Conservation (phyloP, 2,797 vertebrate genomes). For the Acrocephalus scirpaceus region DNA sequence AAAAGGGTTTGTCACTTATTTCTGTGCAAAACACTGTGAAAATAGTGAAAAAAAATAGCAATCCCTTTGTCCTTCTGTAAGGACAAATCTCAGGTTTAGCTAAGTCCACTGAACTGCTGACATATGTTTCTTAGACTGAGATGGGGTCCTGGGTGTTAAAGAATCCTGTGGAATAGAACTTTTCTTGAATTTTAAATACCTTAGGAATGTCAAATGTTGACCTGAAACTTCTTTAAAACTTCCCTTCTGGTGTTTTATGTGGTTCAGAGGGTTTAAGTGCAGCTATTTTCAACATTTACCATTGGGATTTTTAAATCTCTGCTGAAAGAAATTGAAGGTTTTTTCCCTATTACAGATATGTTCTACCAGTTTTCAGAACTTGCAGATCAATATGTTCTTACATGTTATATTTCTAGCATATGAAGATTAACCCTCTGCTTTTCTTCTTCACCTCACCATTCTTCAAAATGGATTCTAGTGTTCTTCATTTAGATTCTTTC, state of each 20-base stretch:
- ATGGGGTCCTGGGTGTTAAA: neutral
- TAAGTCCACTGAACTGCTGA: neutral
- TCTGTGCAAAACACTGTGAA: neutral
- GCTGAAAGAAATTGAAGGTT: neutral
- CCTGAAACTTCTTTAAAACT: neutral
- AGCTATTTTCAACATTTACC: neutral
- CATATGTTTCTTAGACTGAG: neutral
- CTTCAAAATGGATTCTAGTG: neutral
- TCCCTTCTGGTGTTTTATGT: neutral
- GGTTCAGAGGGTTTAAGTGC: neutral
- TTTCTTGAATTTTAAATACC: neutral
- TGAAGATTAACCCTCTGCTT: neutral
- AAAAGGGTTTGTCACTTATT: neutral
- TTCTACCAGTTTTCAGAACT: neutral
- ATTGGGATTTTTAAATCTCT: neutral
- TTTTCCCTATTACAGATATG: neutral
- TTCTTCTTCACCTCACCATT: neutral
- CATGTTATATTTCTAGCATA: neutral
- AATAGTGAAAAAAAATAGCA: neutral
- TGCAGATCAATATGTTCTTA: neutral
- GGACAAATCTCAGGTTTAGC: neutral
- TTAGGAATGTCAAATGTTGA: neutral
- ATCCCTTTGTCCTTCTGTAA: neutral
- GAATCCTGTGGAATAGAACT: neutral
- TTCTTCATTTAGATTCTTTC: neutral